Base-by-base conservation (phyloP, 2,797 vertebrate species). In the Capromys pilorides region DNA sequence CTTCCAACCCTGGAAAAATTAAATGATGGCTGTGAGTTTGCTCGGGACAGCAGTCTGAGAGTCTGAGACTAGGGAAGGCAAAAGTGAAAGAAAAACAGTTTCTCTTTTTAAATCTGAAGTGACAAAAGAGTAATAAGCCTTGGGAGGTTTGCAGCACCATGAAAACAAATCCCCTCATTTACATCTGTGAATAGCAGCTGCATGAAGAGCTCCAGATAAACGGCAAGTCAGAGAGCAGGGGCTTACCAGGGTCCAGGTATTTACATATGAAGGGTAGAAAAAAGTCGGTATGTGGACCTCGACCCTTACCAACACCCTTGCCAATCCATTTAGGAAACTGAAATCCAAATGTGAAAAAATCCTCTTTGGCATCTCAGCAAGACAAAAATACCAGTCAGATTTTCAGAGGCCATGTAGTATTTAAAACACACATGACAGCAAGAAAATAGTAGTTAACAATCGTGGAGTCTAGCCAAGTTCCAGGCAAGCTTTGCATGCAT, bases 241-340 rank as follows among this genome's bases (percentile, higher is more conserved):
- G 93, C 95, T 95, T 90, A 97, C 67, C 45, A 51, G 0, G 41
- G 79, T 90, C 81, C 84, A 22, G 81, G 73, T 73, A 97, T 97
- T 96, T 94, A 91, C 95, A 97, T 94, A 94, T 96, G 80, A 98
- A 97, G 95, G 45, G 79, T 80, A 88, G 91, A 78, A 95, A 97
- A 86, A 41, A 28, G 5, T 22, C 92, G 66, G 6, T 21, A 1
- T 7, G n/a, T 12, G 28, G 54, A 64, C 82, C 88, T n/a, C 12
- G 41, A 95, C 80, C 77, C 83, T 73, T n/a, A 90, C 66, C 88
- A 67, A 86, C 86, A 94, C 82, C 77, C 86, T 75, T 39, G 88
- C 64, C 89, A 73, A 88, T 90, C 96, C 93, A 94, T 80, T 95
- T 94, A 96, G 36, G 18, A 93, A 94, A 90, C 88, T 51, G 89